Base-by-base conservation (phyloP, 2,113 vertebrate genomes). In the Osmerus eperlanus region DNA sequence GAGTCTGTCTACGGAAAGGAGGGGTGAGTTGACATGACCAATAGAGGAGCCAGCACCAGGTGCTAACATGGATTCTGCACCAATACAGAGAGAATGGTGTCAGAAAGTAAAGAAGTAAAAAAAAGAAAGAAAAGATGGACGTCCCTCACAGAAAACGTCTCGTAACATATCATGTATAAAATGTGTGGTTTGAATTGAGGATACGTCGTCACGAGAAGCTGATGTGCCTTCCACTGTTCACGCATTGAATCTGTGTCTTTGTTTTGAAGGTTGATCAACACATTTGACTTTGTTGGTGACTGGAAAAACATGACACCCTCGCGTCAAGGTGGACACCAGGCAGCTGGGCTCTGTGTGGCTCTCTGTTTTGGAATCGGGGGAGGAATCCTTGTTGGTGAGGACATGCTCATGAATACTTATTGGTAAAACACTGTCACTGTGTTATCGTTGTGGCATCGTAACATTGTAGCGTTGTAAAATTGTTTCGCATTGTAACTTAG, bases 351-450 rank as follows among this genome's bases (percentile, higher is more conserved):
- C 1, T 91, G 93, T 41, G 93, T 99, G 72, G 95, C 95, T 0
- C 56, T 99, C 80, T 91, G 88, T 80, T 96, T 98, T 16, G 96
- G 94, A 4, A 77, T 99, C 0, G 93, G 86, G 0, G 97, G 97
- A 32, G 97, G 97, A 5, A 84, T 88, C 78, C 13, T 97, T 3
- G 94, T 98, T 18, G 97, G 97, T 99, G 84, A 91, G 95, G 72
- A 58, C 51, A 36, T 51, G 1, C 36, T 64, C n/a, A 29, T 52
- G 19, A 32, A 36, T 36, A 7, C 32, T 7, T 18, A 32, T 5
- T 23, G 6, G 58, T 2, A 23, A 60, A 60, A 23, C 25, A 28
- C 2, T 28, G 25, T 21, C n/a, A 3, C 19, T 3, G 7, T 36
- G 32, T 36, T 36, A 36, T 36, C 32, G 5, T 36, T 36, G 32